Percentiles rank a stretch among this genome's conserved stretches.
Conservation (phyloP, 2,113 vertebrate genomes). For the Corythornis cristatus region DNA sequence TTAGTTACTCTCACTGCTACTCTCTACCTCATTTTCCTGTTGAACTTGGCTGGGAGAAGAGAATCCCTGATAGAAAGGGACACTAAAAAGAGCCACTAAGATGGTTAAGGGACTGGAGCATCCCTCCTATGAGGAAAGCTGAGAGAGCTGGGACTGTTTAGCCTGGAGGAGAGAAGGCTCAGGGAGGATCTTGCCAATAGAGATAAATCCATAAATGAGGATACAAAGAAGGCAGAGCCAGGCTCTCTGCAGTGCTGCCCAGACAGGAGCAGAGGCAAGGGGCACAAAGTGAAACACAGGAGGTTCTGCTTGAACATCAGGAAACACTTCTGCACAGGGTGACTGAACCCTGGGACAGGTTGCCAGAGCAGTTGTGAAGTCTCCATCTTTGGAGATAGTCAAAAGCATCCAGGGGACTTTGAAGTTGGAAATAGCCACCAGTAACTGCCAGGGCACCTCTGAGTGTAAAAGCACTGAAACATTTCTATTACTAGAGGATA, state of each 20-base stretch:
- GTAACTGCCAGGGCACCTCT: neutral
- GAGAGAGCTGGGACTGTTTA: neutral
- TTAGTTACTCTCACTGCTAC: neutral
- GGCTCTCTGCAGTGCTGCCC: neutral
- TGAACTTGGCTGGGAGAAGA: neutral
- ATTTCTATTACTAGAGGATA: rapidly evolving
- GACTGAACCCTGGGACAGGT: neutral
- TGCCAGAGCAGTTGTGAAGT: neutral
- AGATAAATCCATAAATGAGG: neutral
- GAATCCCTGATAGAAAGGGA: neutral
- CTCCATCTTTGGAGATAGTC: neutral
- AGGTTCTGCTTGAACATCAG: neutral
- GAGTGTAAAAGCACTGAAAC: neutral
- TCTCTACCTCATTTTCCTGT: conserved; percentile 29
- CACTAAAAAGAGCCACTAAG: neutral
- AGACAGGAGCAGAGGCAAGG: neutral
- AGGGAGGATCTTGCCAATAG: neutral
- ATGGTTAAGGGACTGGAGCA: neutral
- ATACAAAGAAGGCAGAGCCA: neutral
- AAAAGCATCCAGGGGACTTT: neutral
- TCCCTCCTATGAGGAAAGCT: neutral
- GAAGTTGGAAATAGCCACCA: neutral
- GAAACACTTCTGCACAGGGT: neutral
- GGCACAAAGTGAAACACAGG: neutral
- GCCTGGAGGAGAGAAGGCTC: neutral